Percentiles rank a stretch among this genome's conserved stretches.
Conservation (phyloP, 2,888 invertebrate genomes). For the Herminia tarsipennalis region DNA sequence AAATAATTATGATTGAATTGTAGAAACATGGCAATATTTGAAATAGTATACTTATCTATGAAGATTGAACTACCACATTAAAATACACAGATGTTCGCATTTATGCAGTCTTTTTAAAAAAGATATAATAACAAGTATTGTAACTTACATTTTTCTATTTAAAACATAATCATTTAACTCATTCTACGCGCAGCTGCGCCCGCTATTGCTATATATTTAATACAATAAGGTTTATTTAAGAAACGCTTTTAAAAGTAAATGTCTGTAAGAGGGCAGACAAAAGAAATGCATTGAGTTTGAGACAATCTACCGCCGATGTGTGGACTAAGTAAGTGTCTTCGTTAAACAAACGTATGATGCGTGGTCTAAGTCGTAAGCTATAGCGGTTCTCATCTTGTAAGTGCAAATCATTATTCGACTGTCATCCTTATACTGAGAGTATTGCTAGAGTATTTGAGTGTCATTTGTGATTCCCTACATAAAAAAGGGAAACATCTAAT, state of each 20-base stretch:
- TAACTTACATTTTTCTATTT: not conserved
- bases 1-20: no score
- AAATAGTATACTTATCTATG: no score
- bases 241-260: not conserved
- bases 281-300: slow-evolving; percentile 1
- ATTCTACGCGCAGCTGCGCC: not conserved
- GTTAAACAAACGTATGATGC: slow-evolving; percentile 4
- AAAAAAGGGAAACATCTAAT: no score
- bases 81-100: no score
- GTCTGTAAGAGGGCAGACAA: slow-evolving; percentile 1
- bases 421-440: not conserved
- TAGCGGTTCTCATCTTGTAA: not conserved
- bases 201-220: not conserved
- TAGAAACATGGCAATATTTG: no score
- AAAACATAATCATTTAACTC: not conserved
- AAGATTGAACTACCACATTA: no score
- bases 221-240: not conserved
- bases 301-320: not conserved
- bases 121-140: no score
- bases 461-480: no score
- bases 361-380: slow-evolving; percentile 2
- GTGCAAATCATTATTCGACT: not conserved
- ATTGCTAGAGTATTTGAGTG: no score
- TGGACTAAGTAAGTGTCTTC: slow-evolving; percentile 10
- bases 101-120: no score